Percentiles rank a stretch among this genome's conserved stretches.
These are phyloP conservation scores for Ephestia elutella DNA, from an alignment of 1,140 invertebrate species.

Conservation along the genomic window DNA sequence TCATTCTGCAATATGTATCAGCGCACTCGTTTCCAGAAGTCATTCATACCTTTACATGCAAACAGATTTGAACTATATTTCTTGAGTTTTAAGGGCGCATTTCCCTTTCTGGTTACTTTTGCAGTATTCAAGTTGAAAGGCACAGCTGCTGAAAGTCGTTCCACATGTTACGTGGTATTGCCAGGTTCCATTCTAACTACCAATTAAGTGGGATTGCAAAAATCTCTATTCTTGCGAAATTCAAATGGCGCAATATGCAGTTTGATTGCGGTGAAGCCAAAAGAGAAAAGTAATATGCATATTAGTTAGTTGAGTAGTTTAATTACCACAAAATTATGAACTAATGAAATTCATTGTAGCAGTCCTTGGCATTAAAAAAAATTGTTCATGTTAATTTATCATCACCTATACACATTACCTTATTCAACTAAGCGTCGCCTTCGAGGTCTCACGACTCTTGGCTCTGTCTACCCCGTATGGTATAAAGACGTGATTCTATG, in stretches of 20 bases:
- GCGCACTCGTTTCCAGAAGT: neutral
- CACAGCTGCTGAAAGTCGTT: neutral
- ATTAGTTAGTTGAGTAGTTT: too few species aligned
- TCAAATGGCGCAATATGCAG: neutral
- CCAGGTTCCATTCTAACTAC: neutral
- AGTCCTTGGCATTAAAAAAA: too few species aligned
- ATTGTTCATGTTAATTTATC: too few species aligned
- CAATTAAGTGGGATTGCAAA: neutral
- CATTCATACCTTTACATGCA: neutral
- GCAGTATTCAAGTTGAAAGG: neutral
- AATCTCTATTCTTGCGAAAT: neutral
- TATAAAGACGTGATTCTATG: too few species aligned
- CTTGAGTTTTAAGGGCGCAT: neutral
- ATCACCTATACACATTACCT: too few species aligned
- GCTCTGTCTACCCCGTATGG: too few species aligned
- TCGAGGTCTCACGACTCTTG: too few species aligned
- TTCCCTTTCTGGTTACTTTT: neutral
- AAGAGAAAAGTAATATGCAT: too few species aligned
- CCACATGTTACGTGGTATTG: neutral
- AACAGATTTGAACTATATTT: neutral
- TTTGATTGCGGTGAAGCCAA: neutral
- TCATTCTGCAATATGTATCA: neutral
- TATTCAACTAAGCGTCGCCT: too few species aligned
- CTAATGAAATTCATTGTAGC: too few species aligned
- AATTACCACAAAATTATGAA: too few species aligned